These are phyloP conservation scores for Tachystola acroxantha DNA, from an alignment of 2,888 invertebrate species.

Conservation along the genomic window DNA sequence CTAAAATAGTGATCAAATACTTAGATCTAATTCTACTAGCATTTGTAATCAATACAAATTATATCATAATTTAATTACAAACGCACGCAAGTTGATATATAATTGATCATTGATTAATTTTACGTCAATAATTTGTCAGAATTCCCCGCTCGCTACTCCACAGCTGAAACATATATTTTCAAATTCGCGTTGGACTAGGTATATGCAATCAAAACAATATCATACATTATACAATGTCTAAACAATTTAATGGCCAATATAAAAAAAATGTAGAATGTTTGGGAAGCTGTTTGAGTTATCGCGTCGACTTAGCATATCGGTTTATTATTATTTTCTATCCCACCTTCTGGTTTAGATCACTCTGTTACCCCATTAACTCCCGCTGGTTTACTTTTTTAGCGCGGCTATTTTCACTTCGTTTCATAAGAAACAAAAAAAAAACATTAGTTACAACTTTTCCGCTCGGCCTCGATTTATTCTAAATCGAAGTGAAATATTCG, in stretches of 20 bases:
- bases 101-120: no score
- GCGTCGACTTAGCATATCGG: conserved; percentile 16
- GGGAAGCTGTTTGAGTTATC: conserved; percentile 28
- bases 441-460: conserved; percentile 3
- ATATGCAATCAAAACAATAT: not conserved
- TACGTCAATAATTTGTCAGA: no score
- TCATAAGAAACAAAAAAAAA: conserved; percentile 1
- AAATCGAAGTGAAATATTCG: not conserved
- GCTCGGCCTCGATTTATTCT: conserved; percentile 5
- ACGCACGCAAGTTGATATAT: no score
- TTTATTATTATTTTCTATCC: conserved; percentile 55
- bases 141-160: no score
- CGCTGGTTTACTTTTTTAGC: conserved; percentile 45
- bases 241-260: not conserved
- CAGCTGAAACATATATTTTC: no score
- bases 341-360: conserved; percentile 71
- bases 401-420: conserved; percentile 8
- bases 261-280: conserved; percentile 26
- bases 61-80: no score
- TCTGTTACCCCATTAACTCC: conserved; percentile 74
- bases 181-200: no score
- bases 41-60: no score
- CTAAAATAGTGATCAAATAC: no score
- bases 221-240: not conserved
- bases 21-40: no score